phyloP scores from a whole-genome alignment of 1,140 invertebrate genomes.

The Atopsyche davidsoni region DNA sequence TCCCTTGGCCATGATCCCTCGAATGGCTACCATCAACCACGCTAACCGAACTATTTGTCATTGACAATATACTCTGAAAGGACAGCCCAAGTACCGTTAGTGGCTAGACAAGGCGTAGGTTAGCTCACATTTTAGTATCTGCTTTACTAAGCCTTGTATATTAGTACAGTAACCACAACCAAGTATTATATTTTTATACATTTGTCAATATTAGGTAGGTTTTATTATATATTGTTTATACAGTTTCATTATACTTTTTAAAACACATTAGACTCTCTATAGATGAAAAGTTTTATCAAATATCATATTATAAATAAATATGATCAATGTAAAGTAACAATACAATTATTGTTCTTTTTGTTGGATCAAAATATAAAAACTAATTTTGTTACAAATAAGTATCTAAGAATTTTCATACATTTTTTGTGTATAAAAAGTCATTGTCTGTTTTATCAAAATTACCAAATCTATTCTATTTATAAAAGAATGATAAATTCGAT shows the following conservation, averaged over 20 bases:
- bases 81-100: constrained; percentile 26
- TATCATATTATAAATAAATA: background rate
- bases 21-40: constrained; percentile 22
- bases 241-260: background rate
- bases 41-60: constrained; percentile 27
- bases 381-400: background rate
- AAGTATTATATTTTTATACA: background rate
- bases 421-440: background rate
- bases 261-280: background rate
- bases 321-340: background rate
- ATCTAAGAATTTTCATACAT: background rate
- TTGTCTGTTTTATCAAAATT: too few relatives aligned
- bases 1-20: constrained; percentile 19
- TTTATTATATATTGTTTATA: constrained; percentile 7
- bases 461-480: too few relatives aligned
- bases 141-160: background rate
- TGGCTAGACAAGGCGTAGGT: too few relatives aligned
- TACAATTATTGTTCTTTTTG: background rate
- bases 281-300: background rate
- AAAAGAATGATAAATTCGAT: too few relatives aligned
- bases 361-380: too few relatives aligned
- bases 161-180: too few relatives aligned
- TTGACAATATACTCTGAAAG: constrained; percentile 29
- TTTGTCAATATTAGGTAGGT: background rate
- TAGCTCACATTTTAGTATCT: too few relatives aligned